Conservation (phyloP, 2,888 invertebrate genomes). For the Sinopyrophorus schimmeli region DNA sequence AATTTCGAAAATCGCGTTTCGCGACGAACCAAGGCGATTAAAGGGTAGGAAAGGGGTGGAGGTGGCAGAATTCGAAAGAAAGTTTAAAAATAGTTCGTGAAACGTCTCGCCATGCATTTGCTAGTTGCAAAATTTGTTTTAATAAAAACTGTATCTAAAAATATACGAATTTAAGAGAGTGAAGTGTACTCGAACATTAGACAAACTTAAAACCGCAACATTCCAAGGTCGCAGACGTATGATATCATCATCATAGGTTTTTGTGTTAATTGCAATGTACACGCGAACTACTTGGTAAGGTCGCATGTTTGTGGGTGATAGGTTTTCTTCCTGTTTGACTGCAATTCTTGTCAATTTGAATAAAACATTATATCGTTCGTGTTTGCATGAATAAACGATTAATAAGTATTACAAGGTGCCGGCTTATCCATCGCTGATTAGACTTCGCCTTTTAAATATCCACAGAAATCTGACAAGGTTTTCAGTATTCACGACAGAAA, state of each 20-base stretch:
- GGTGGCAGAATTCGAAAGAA: too few relatives aligned
- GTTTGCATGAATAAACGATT: slow-evolving; percentile 3
- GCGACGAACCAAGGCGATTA: too few relatives aligned
- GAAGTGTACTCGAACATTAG: too few relatives aligned
- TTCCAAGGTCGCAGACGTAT: slow-evolving; percentile 31
- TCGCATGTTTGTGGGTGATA: slow-evolving; percentile 27
- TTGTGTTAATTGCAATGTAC: slow-evolving; percentile 31
- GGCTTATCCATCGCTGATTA: background rate
- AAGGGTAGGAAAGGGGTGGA: too few relatives aligned
- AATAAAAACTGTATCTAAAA: too few relatives aligned
- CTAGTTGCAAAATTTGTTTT: too few relatives aligned
- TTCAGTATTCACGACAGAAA: too few relatives aligned
- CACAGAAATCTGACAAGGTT: too few relatives aligned
- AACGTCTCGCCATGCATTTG: too few relatives aligned
- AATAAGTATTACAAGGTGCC: slow-evolving; percentile 7
- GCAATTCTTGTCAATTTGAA: slow-evolving; percentile 13
- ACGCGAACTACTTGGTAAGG: slow-evolving; percentile 28
- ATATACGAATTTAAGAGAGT: too few relatives aligned
- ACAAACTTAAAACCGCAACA: slow-evolving; percentile 27
- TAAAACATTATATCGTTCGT: slow-evolving; percentile 8
- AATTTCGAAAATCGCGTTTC: too few relatives aligned
- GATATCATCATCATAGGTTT: slow-evolving; percentile 32
- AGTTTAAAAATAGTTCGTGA: too few relatives aligned
- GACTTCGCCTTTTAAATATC: background rate
- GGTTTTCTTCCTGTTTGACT: slow-evolving; percentile 26